Percentiles rank a stretch among this genome's conserved stretches.
These are phyloP conservation scores for Agrotis segetum DNA, from an alignment of 2,888 invertebrate genomes.

Conservation along the genomic window DNA sequence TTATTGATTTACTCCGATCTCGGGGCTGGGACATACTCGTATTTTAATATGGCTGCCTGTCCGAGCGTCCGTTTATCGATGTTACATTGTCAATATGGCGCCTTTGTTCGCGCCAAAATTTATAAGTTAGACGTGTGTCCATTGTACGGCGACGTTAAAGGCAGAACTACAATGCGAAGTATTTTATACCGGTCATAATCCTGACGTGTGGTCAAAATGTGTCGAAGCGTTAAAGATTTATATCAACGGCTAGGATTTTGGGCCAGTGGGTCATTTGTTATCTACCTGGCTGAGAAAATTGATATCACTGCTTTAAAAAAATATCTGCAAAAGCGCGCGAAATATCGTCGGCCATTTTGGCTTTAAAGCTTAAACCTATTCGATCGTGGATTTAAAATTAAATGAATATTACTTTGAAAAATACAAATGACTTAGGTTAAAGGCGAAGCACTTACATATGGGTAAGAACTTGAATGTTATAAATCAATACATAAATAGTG, in stretches of 20 bases:
- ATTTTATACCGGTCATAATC: constrained; percentile 87
- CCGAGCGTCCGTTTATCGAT: constrained; percentile 81
- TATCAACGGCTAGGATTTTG: constrained; percentile 74
- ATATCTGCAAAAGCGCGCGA: constrained; percentile 22
- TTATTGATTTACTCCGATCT: constrained; percentile 87
- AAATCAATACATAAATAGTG: constrained; percentile 56
- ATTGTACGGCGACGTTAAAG: constrained; percentile 80
- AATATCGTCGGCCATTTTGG: constrained; percentile 1
- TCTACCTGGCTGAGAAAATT: constrained; percentile 59
- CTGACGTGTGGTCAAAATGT: constrained; percentile 90
- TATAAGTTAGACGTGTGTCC: constrained; percentile 88
- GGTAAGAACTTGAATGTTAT: constrained; percentile 30
- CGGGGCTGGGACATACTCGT: constrained; percentile 75
- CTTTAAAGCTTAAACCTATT: not conserved
- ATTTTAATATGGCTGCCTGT: constrained; percentile 84
- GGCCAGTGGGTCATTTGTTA: constrained; percentile 73
- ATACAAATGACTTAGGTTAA: constrained; percentile 34
- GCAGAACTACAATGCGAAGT: constrained; percentile 79
- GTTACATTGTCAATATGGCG: constrained; percentile 88
- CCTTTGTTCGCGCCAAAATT: constrained; percentile 90
- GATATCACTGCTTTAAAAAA: constrained; percentile 36
- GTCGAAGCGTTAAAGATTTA: constrained; percentile 89
- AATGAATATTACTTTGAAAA: constrained; percentile 10
- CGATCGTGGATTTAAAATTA: constrained; percentile 13
- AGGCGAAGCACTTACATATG: constrained; percentile 15